Conservation (phyloP, 2,888 invertebrate genomes). For the Synergus laeviventris region DNA sequence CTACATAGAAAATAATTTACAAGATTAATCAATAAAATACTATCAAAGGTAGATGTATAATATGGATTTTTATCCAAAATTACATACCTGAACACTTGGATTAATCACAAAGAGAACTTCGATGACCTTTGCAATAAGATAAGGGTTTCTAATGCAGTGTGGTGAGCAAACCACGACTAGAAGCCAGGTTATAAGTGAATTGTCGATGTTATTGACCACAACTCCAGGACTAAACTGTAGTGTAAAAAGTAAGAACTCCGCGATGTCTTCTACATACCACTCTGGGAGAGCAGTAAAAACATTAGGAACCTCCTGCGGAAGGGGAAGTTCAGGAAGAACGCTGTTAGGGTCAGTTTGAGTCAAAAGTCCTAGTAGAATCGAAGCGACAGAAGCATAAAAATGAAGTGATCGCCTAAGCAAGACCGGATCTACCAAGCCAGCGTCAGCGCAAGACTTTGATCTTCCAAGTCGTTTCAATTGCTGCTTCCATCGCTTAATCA, state of each 20-base stretch:
- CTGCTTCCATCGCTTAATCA: slow-evolving; percentile 91
- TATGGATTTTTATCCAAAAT: not conserved
- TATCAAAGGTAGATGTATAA: not conserved
- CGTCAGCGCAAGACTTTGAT: slow-evolving; percentile 94
- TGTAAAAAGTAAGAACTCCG: slow-evolving; percentile 95
- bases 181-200: slow-evolving; percentile 91
- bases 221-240: slow-evolving; percentile 90
- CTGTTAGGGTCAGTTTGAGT: slow-evolving; percentile 74
- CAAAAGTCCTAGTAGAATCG: slow-evolving; percentile 84
- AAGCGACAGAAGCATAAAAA: slow-evolving; percentile 92
- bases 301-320: slow-evolving; percentile 81
- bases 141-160: slow-evolving; percentile 95
- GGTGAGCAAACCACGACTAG: slow-evolving; percentile 93
- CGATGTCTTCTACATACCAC: slow-evolving; percentile 98
- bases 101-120: slow-evolving; percentile 91
- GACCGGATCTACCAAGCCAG: slow-evolving; percentile 90
- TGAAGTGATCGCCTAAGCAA: slow-evolving; percentile 88
- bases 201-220: slow-evolving; percentile 87
- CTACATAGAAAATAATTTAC: slow-evolving; percentile 52
- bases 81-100: slow-evolving; percentile 79
- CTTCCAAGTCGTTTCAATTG: slow-evolving; percentile 86
- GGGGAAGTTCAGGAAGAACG: slow-evolving; percentile 78
- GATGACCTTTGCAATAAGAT: slow-evolving; percentile 96
- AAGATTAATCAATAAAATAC: not conserved
- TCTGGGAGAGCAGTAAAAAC: slow-evolving; percentile 95